Percentiles rank a stretch among this genome's conserved stretches.
Conservation (phyloP, 2,888 invertebrate genomes). For the Morpho helenor region DNA sequence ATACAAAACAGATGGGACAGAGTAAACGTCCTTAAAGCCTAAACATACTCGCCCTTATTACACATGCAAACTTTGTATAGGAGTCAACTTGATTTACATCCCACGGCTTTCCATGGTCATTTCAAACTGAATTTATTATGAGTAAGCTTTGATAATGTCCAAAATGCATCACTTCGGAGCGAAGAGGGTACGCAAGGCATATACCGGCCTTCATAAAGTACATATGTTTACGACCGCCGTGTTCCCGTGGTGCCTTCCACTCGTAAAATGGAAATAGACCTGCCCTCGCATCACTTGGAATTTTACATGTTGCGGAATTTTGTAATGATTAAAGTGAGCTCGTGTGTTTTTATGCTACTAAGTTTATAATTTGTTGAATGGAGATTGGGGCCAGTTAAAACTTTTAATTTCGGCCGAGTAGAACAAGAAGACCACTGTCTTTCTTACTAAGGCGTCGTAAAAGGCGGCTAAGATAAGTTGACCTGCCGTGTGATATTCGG, state of each 20-base stretch:
- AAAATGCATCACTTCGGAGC: slow-evolving; percentile 28
- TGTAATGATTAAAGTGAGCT: slow-evolving; percentile 7
- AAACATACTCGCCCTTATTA: slow-evolving; percentile 11
- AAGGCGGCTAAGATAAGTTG: too few species aligned
- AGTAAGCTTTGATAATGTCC: slow-evolving; percentile 30
- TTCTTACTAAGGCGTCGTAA: too few species aligned
- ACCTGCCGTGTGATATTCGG: too few species aligned
- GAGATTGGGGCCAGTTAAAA: too few species aligned
- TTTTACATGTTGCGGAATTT: slow-evolving; percentile 12
- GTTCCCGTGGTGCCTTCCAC: slow-evolving; percentile 37
- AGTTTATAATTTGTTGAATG: not conserved
- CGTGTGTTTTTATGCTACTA: slow-evolving; percentile 1
- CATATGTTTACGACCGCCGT: slow-evolving; percentile 53
- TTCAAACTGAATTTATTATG: slow-evolving; percentile 29
- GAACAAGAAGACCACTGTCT: too few species aligned
- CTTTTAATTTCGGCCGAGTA: too few species aligned
- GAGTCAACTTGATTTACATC: slow-evolving; percentile 18
- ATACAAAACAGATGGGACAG: slow-evolving; percentile 3
- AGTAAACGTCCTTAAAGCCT: slow-evolving; percentile 10
- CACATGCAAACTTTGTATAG: slow-evolving; percentile 12
- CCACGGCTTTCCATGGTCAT: slow-evolving; percentile 19
- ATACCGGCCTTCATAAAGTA: slow-evolving; percentile 46
- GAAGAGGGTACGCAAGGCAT: slow-evolving; percentile 29
- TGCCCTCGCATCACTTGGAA: slow-evolving; percentile 43
- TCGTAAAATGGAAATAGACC: slow-evolving; percentile 59